phyloP scores from a whole-genome alignment of 2,797 vertebrate genomes.

The Myotis myotis region DNA sequence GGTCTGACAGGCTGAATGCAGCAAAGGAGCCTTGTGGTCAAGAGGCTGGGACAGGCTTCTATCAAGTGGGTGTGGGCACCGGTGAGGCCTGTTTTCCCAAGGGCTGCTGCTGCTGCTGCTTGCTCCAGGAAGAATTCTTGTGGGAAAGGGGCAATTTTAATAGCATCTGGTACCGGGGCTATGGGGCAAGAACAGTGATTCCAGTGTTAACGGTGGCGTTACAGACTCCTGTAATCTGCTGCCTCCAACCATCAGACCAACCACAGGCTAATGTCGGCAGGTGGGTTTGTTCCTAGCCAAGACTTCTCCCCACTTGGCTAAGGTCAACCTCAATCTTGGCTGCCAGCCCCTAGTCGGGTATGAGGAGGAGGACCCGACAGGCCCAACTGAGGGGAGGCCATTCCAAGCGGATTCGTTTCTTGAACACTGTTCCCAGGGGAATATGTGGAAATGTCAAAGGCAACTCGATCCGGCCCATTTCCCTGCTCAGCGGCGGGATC shows the following conservation, averaged over 20 bases:
- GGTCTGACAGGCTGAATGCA: background rate
- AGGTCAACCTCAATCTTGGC: constrained; percentile 49
- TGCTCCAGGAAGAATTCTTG: constrained; percentile 25
- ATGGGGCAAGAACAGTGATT: constrained; percentile 30
- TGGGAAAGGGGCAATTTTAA: constrained; percentile 43
- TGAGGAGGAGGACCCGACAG: background rate
- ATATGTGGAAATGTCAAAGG: constrained; percentile 68
- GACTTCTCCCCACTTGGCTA: background rate
- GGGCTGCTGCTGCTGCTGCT: background rate
- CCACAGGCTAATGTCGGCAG: constrained; percentile 23
- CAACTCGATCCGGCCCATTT: constrained; percentile 66
- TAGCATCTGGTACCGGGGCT: background rate
- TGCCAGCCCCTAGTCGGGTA: background rate
- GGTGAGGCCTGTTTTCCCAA: constrained; percentile 24
- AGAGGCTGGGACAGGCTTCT: background rate
- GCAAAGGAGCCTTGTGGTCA: background rate
- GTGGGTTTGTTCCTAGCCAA: constrained; percentile 6
- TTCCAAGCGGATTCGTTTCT: constrained; percentile 26
- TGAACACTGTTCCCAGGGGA: background rate
- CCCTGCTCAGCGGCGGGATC: constrained; percentile 27
- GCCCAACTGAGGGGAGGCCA: background rate
- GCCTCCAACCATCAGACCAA: background rate
- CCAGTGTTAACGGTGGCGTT: background rate
- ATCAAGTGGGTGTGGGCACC: background rate
- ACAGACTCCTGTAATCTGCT: constrained; percentile 54